Conservation (phyloP, 2,888 invertebrate species). For the Apoda limacodes region DNA sequence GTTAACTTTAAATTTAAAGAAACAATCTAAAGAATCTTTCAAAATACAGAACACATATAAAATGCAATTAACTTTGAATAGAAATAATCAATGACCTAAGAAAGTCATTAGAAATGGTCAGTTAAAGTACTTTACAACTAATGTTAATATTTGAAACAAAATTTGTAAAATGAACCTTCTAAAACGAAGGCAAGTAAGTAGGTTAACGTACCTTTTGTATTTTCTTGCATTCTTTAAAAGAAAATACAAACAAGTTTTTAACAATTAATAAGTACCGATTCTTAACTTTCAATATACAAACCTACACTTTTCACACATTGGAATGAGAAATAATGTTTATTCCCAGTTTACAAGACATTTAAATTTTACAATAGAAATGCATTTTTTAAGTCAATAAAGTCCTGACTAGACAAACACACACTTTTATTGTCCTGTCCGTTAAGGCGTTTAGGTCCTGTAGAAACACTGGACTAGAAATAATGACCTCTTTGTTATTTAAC, state of each 20-base stretch:
- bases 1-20: conserved; percentile 18
- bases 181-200: conserved; percentile 45
- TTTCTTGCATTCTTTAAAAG: too few relatives aligned
- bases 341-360: conserved; percentile 5
- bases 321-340: too few relatives aligned
- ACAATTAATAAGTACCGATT: too few relatives aligned
- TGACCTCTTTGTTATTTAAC: too few relatives aligned
- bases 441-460: too few relatives aligned
- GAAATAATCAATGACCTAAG: conserved; percentile 15
- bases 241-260: too few relatives aligned
- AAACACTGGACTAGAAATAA: too few relatives aligned
- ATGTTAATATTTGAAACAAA: conserved; percentile 24
- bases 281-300: too few relatives aligned
- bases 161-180: conserved; percentile 38
- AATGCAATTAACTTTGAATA: conserved; percentile 26
- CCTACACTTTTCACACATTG: too few relatives aligned
- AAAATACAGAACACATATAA: conserved; percentile 14
- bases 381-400: too few relatives aligned
- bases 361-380: conserved; percentile 11
- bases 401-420: conserved; percentile 59
- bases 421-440: conserved; percentile 25
- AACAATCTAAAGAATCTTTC: too few relatives aligned
- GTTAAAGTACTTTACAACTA: conserved; percentile 8
- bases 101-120: conserved; percentile 29
- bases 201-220: conserved; percentile 12